Conservation (phyloP, 2,888 invertebrate genomes). For the Clepsis dumicolana region DNA sequence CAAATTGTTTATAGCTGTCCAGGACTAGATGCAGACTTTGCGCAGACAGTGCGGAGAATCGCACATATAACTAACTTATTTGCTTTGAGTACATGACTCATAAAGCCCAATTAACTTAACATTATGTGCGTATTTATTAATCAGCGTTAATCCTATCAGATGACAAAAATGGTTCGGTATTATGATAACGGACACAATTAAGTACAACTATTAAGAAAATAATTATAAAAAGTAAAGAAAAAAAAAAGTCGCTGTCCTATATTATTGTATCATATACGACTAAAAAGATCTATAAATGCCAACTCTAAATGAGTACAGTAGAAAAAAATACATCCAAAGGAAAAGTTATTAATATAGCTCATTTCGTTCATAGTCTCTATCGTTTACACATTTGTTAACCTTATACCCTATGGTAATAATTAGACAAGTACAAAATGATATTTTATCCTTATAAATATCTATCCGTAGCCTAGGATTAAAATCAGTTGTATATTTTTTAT, state of each 20-base stretch:
- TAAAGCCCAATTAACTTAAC: slow-evolving; percentile 42
- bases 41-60: slow-evolving; percentile 17
- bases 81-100: slow-evolving; percentile 15
- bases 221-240: slow-evolving; percentile 56
- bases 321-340: slow-evolving; percentile 83
- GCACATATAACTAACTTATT: slow-evolving; percentile 25
- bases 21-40: slow-evolving; percentile 34
- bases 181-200: slow-evolving; percentile 70
- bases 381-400: slow-evolving; percentile 83
- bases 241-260: slow-evolving; percentile 63
- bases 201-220: slow-evolving; percentile 71
- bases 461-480: slow-evolving; percentile 81
- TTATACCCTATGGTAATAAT: slow-evolving; percentile 82
- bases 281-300: slow-evolving; percentile 86
- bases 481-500: slow-evolving; percentile 82
- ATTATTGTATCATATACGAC: slow-evolving; percentile 76
- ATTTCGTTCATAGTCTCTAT: slow-evolving; percentile 79
- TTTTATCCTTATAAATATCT: slow-evolving; percentile 80
- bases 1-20: slow-evolving; percentile 26
- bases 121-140: slow-evolving; percentile 81
- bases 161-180: slow-evolving; percentile 72
- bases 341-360: slow-evolving; percentile 76
- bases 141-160: slow-evolving; percentile 67
- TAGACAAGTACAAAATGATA: slow-evolving; percentile 86
- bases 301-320: slow-evolving; percentile 82